Evolutionary conservation across 1,140 invertebrate species (phyloP).

Genomic region (Platorchestia sp.): DNA sequence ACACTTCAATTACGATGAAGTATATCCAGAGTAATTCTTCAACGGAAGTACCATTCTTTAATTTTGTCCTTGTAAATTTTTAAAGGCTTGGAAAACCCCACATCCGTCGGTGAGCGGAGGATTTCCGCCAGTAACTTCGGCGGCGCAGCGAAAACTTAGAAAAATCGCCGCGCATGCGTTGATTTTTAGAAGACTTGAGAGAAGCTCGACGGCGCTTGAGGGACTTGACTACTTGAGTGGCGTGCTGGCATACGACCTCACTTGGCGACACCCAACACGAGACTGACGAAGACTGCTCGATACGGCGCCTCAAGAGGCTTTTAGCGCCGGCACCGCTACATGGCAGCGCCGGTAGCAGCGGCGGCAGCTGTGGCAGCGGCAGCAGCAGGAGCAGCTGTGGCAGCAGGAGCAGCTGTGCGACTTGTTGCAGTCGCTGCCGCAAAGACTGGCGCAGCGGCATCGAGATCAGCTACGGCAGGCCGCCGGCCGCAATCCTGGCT

Average conservation of each 20-base stretch:
- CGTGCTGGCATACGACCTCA: neutral
- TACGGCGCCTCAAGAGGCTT: constrained; percentile 28
- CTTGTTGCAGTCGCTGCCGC: neutral
- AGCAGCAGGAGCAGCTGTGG: neutral
- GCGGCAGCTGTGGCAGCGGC: neutral
- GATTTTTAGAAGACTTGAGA: neutral
- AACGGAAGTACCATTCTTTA: neutral
- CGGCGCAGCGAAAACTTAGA: neutral
- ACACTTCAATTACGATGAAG: neutral
- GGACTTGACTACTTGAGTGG: neutral
- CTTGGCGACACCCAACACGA: constrained; percentile 27
- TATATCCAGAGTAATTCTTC: neutral
- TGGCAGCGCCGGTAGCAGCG: constrained; percentile 32
- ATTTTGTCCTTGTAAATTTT: neutral
- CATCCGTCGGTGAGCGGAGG: neutral
- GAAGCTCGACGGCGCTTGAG: neutral
- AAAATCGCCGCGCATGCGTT: neutral
- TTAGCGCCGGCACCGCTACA: constrained; percentile 47
- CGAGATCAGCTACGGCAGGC: neutral
- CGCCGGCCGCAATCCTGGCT: neutral
- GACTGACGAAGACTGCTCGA: constrained; percentile 43
- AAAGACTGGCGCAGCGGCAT: neutral
- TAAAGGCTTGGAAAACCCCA: neutral
- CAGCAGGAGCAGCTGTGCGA: neutral
- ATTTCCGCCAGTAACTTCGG: neutral